Evolutionary conservation across 2,797 vertebrate genomes (phyloP).

Genomic region (Pseudomugil gertrudae): DNA sequence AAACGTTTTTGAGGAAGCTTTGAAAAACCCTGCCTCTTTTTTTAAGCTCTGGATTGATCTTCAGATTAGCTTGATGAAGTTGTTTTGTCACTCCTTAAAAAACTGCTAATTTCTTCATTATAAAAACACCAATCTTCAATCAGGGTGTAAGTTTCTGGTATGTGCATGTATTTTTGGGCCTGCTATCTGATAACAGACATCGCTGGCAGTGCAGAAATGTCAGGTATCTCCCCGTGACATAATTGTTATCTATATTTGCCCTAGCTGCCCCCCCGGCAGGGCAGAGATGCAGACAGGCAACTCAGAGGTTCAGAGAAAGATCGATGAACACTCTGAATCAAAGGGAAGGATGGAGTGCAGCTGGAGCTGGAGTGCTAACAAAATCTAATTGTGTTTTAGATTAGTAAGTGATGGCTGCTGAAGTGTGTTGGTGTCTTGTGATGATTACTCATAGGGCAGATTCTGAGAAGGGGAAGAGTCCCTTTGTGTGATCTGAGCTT

Average conservation of each 20-base stretch:
- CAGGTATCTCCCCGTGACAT: slow-evolving; percentile 63
- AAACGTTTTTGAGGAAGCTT: not conserved
- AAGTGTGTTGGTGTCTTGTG: slow-evolving; percentile 80
- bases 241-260: slow-evolving; percentile 69
- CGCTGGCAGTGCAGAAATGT: slow-evolving; percentile 71
- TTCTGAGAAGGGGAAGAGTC: slow-evolving; percentile 87
- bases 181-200: slow-evolving; percentile 66
- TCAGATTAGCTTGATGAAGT: not conserved
- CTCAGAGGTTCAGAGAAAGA: slow-evolving; percentile 28
- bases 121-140: slow-evolving; percentile 15
- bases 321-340: slow-evolving; percentile 12
- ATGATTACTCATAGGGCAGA: slow-evolving; percentile 98
- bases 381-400: slow-evolving; percentile 21
- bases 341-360: slow-evolving; percentile 5
- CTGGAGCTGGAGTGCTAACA: not conserved
- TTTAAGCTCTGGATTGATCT: slow-evolving; percentile 1
- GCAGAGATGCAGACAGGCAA: slow-evolving; percentile 23
- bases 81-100: not conserved
- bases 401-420: slow-evolving; percentile 1
- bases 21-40: not conserved
- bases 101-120: not conserved
- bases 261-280: slow-evolving; percentile 27
- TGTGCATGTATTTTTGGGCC: slow-evolving; percentile 56
- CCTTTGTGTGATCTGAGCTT: slow-evolving; percentile 78
- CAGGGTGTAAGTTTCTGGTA: slow-evolving; percentile 2